Evolutionary conservation across 2,797 vertebrate genomes (phyloP), one percentile per base, ranked within the genome.

Genomic region (Tauraco hartlaubi): DNA sequence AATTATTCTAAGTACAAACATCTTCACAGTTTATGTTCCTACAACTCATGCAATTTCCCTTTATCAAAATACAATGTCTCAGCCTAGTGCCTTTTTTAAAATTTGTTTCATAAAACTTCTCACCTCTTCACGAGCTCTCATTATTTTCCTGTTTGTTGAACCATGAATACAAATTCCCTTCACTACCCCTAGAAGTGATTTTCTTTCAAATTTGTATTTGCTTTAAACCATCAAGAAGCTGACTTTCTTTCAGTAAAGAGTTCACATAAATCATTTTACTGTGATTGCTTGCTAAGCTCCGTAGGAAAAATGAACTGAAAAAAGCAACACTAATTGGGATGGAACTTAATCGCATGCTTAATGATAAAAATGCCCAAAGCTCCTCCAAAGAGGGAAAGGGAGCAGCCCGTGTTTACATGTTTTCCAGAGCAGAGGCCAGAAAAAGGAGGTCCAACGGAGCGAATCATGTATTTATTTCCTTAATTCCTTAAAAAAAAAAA

Each of bases 341-440:
- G 49, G 29, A 88, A 85, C 76, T 81, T 75, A 85, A 88, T 75
- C 13, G 12, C 54, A 43, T n/a, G 19, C 22, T 77, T 91, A 80
- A 75, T 75, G 72, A 69, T 64, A 85, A 83, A 78, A 91, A 83
- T 0, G 5, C 19, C 44, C 62, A 88, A 90, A 80, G 58, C 54
- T 75, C 16, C 16, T 56, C 43, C 43, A 39, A 55, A 75, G 43
- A 9, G 8, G 39, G 54, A 61, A 92, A 78, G 54, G 66, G 76
- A 68, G 43, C 49, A 81, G 49, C 26, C 52, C 22, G 19, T 88
- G 54, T 84, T 93, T 93, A 59, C 41, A 37, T 56, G 52, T 20
- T 94, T 94, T 85, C 72, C 67, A 85, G 33, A 89, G 33, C 48
- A 91, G 51, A 61, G 79, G 68, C 56, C 72, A 88, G 75, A 77